Conservation (phyloP, 2,113 vertebrate genomes). For the Miniopterus natalensis region DNA sequence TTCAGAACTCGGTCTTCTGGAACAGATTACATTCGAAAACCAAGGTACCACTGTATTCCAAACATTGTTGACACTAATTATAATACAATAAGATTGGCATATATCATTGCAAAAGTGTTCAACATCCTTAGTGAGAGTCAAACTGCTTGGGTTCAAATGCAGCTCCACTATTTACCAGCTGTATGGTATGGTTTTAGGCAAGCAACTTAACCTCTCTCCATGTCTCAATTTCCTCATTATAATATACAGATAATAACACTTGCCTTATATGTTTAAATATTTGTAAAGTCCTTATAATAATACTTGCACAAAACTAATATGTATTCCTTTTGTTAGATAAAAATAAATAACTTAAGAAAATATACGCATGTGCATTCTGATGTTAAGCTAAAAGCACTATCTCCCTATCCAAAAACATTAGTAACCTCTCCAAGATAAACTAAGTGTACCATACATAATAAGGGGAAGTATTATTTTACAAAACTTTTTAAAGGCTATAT, state of each 20-base stretch:
- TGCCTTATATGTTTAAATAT: not conserved
- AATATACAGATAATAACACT: not conserved
- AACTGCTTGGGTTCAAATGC: not conserved
- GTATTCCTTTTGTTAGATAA: not conserved
- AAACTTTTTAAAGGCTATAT: not conserved
- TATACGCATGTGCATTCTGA: not conserved
- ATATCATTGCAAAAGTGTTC: not conserved
- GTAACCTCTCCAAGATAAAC: not conserved
- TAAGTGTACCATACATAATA: not conserved
- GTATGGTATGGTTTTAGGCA: not conserved
- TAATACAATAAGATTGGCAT: not conserved
- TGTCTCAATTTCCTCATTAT: conserved; percentile 13
- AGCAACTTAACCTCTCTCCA: conserved; percentile 12
- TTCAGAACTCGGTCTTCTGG: too few relatives aligned
- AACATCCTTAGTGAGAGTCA: not conserved
- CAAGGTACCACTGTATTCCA: not conserved
- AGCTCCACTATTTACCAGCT: not conserved
- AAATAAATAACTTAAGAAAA: conserved; percentile 42
- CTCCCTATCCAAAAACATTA: conserved; percentile 2
- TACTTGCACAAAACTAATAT: not conserved
- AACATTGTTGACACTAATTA: conserved; percentile 5
- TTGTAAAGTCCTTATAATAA: conserved; percentile 55
- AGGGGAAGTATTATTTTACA: not conserved
- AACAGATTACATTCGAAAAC: too few relatives aligned
- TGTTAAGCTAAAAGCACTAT: not conserved